Evolutionary conservation across 1,140 invertebrate genomes (phyloP), one percentile per base, ranked within the genome.

Genomic region (Cyclina sinensis): DNA sequence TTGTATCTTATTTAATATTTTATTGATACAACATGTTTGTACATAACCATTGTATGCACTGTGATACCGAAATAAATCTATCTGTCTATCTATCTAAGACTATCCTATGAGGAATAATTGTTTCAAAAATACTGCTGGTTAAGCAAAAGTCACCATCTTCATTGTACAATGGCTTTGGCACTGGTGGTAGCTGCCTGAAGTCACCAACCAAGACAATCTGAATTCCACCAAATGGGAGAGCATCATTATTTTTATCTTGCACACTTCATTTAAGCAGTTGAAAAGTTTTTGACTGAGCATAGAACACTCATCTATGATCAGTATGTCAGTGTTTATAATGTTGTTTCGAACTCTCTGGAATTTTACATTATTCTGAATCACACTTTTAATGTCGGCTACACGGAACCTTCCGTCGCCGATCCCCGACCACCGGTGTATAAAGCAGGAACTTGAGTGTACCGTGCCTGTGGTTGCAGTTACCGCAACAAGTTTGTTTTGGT

Each of bases 181-280:
- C 82, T 37, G 82, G 82, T n/a, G 68, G 48, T 4, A 85, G 37
- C 46, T 85, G 82, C 7, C 65, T 68, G n/a, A 84, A 85, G 27
- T 85, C 82, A 35, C 82, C 68, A 59, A 12, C 24, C 18, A 82
- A 32, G 24, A 82, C 16, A 18, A 84, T 5, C 39, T 84, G 81
- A 4, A 84, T 24, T 35, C 59, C 59, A 59, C 81, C 79, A 59
- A 57, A 51, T 27, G 11, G 32, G 16, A 43, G 37, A 39, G 24
- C 24, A 7, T 80, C 16, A 9, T 43, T 21, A n/a, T 16, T 57
- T 43, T 30, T 18, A 74, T 32, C 11, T 24, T 43, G 37, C 46
- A 51, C 27, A 80, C 78, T 39, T 48, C 48, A 51, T 35, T 35
- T 18, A 80, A 18, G 21, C n/a, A 59, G 57, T 80, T 51, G 59